A percentile compares a stretch with the other conserved stretches of the same genome.
phyloP scores from a whole-genome alignment of 2,113 vertebrate species.

The Clarias macrocephalus region DNA sequence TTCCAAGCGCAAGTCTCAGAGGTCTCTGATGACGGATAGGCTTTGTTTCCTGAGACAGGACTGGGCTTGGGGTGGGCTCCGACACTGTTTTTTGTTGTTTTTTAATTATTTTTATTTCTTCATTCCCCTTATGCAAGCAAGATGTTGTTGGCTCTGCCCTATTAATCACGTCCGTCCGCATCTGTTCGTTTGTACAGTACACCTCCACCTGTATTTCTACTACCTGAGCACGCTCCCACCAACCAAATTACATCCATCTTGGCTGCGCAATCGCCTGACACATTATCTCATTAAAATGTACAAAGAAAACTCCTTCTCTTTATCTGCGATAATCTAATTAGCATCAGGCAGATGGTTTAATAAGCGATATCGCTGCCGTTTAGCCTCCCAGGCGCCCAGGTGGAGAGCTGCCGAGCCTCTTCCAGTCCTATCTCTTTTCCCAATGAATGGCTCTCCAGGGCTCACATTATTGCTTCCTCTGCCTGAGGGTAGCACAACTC shows the following conservation, averaged over 20 bases:
- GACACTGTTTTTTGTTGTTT: constrained; percentile 52
- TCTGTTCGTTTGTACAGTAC: constrained; percentile 69
- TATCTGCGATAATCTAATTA: constrained; percentile 84
- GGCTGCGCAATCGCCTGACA: constrained; percentile 70
- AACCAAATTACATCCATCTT: constrained; percentile 58
- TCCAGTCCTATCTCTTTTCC: constrained; percentile 56
- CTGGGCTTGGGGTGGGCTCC: not conserved
- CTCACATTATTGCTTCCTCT: constrained; percentile 79
- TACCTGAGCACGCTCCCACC: constrained; percentile 36
- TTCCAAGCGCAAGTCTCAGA: not conserved
- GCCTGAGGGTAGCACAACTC: constrained; percentile 75
- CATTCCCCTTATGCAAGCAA: constrained; percentile 68
- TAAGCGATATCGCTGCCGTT: constrained; percentile 76
- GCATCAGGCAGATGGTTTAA: constrained; percentile 83
- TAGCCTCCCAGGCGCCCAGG: constrained; percentile 78
- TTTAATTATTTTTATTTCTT: not conserved
- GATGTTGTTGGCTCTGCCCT: constrained; percentile 66
- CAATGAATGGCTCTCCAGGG: constrained; percentile 78
- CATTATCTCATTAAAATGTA: constrained; percentile 83
- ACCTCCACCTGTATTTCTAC: constrained; percentile 69
- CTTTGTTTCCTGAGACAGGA: not conserved
- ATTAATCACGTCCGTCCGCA: constrained; percentile 72
- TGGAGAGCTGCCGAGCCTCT: constrained; percentile 66
- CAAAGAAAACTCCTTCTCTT: constrained; percentile 81
- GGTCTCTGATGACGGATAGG: constrained; percentile 18